Conservation (phyloP, 1,140 invertebrate species). For the Pomacea maculata region DNA sequence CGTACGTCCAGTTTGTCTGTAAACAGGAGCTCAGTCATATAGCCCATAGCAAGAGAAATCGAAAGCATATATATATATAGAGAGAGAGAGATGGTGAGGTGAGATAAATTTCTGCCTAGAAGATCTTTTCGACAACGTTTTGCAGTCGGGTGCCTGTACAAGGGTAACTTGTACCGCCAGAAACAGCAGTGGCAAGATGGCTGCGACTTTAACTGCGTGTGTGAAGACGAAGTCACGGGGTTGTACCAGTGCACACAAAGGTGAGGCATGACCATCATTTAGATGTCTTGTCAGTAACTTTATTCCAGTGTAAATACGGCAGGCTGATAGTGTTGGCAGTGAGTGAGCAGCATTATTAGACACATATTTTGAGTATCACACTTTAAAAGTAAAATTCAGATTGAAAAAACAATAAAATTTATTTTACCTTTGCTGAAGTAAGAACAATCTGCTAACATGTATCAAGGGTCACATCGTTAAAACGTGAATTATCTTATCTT, state of each 20-base stretch:
- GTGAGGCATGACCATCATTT: conserved; percentile 15
- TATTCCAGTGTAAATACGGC: not conserved
- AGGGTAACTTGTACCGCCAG: conserved; percentile 35
- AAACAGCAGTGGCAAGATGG: conserved; percentile 50
- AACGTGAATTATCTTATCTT: too few species aligned
- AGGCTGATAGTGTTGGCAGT: not conserved
- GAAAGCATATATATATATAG: too few species aligned
- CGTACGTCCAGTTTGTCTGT: too few species aligned
- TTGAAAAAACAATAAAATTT: not conserved
- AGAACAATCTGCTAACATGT: too few species aligned
- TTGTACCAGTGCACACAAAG: conserved; percentile 45
- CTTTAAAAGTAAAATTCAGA: not conserved
- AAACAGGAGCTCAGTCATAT: too few species aligned
- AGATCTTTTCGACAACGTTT: too few species aligned
- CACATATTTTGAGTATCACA: not conserved
- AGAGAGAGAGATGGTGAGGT: too few species aligned
- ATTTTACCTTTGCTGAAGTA: too few species aligned
- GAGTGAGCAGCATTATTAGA: not conserved
- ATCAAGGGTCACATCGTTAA: too few species aligned
- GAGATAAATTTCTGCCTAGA: too few species aligned
- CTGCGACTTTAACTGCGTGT: conserved; percentile 46
- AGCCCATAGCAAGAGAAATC: too few species aligned
- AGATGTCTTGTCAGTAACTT: not conserved
- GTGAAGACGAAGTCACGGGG: conserved; percentile 43
- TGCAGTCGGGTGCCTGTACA: conserved; percentile 19